A percentile compares a stretch with the other conserved stretches of the same genome.
These are phyloP conservation scores for Seira sanloemensis DNA, from an alignment of 2,888 invertebrate species.

Conservation along the genomic window DNA sequence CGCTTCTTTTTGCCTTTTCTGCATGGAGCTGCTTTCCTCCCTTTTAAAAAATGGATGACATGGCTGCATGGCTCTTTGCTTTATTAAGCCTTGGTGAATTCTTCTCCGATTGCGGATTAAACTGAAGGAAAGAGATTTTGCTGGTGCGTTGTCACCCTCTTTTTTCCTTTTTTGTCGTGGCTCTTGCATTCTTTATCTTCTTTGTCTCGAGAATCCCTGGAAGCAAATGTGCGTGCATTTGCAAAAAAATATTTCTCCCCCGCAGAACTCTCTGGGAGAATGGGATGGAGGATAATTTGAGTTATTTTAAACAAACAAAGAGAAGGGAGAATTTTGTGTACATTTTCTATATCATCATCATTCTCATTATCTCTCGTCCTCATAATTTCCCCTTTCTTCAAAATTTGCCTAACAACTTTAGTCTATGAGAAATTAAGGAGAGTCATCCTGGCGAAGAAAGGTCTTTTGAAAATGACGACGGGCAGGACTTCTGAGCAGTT, in stretches of 20 bases:
- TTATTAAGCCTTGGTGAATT: neutral
- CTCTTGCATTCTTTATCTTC: neutral
- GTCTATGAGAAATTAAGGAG: too few species aligned
- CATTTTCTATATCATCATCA: neutral
- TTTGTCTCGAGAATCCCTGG: neutral
- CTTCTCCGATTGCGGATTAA: constrained; percentile 26
- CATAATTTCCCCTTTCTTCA: neutral
- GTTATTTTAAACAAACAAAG: too few species aligned
- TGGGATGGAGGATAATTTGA: too few species aligned
- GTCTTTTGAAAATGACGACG: too few species aligned
- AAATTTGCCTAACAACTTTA: too few species aligned
- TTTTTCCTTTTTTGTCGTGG: neutral
- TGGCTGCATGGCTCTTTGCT: neutral
- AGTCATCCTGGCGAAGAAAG: neutral
- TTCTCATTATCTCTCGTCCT: neutral
- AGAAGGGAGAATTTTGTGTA: too few species aligned
- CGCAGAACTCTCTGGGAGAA: too few species aligned
- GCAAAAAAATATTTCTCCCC: too few species aligned
- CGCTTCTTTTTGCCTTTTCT: too few species aligned
- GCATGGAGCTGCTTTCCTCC: neutral
- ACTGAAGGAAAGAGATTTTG: constrained; percentile 11
- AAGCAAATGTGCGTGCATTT: too few species aligned
- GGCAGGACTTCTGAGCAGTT: neutral
- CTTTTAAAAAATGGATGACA: neutral
- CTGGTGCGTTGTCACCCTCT: neutral